Percentiles rank a stretch among this genome's conserved stretches.
phyloP scores from a whole-genome alignment of 92 coral and sea anemone species.

The Umimayanthus kanabou region DNA sequence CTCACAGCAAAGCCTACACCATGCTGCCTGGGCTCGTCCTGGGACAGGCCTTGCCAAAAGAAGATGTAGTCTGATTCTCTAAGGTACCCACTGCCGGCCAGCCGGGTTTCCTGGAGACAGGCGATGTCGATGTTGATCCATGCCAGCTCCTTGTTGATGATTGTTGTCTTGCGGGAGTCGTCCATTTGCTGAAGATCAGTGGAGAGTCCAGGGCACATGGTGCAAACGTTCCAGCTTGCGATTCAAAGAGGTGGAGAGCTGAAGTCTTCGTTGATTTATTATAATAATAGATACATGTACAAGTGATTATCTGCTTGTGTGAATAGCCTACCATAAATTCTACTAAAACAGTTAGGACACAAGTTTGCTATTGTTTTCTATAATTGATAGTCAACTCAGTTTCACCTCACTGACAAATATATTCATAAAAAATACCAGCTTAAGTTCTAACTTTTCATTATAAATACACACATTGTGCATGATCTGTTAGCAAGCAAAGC shows the following conservation, averaged over 20 bases:
- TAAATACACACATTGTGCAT: too few relatives aligned
- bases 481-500: too few relatives aligned
- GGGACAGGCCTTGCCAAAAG: constrained; percentile 21
- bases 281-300: too few relatives aligned
- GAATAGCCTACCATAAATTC: too few relatives aligned
- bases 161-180: not conserved
- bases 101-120: constrained; percentile 18
- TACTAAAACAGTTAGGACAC: too few relatives aligned
- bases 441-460: too few relatives aligned
- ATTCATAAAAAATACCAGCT: too few relatives aligned
- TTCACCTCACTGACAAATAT: too few relatives aligned
- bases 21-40: not conserved
- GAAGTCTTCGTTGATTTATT: not conserved
- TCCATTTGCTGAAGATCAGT: not conserved
- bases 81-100: constrained; percentile 1
- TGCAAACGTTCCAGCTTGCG: not conserved
- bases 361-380: too few relatives aligned
- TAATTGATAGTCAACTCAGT: too few relatives aligned
- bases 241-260: not conserved
- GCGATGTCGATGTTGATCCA: not conserved
- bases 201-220: not conserved
- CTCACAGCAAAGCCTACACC: constrained; percentile 23
- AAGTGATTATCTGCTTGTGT: too few relatives aligned
- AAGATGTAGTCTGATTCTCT: constrained; percentile 24
- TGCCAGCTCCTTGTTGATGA: not conserved